Evolutionary conservation across 2,113 vertebrate species (phyloP).

Genomic region (Gymnocephalus cernua): DNA sequence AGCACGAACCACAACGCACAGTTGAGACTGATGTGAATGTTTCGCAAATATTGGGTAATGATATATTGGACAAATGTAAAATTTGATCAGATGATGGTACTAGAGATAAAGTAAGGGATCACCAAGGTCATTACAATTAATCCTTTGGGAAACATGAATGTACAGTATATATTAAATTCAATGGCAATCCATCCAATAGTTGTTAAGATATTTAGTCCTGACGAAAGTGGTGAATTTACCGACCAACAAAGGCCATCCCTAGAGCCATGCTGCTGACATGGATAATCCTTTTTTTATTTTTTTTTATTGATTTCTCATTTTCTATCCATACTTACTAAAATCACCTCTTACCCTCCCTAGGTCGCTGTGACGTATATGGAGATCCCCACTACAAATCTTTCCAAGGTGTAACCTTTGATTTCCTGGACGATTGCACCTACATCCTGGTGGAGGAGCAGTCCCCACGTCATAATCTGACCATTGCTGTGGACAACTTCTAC

Average conservation of each 20-base stretch:
- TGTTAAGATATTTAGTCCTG: background rate
- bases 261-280: no score
- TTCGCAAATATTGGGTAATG: no score
- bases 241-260: background rate
- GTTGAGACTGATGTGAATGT: background rate
- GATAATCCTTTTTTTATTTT: no score
- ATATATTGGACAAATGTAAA: background rate
- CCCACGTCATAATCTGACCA: constrained; percentile 66
- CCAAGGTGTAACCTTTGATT: constrained; percentile 68
- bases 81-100: background rate
- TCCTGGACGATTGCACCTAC: constrained; percentile 79
- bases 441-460: constrained; percentile 78
- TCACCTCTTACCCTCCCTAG: constrained; percentile 35
- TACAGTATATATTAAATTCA: background rate
- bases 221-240: background rate
- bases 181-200: background rate
- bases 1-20: background rate
- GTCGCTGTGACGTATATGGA: constrained; percentile 81
- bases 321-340: background rate
- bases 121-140: background rate
- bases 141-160: background rate
- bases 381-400: constrained; percentile 86
- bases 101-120: background rate
- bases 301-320: background rate
- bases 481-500: constrained; percentile 80